Evolutionary conservation across 2,113 vertebrate genomes (phyloP).

Genomic region (Phrynosoma platyrhinos): DNA sequence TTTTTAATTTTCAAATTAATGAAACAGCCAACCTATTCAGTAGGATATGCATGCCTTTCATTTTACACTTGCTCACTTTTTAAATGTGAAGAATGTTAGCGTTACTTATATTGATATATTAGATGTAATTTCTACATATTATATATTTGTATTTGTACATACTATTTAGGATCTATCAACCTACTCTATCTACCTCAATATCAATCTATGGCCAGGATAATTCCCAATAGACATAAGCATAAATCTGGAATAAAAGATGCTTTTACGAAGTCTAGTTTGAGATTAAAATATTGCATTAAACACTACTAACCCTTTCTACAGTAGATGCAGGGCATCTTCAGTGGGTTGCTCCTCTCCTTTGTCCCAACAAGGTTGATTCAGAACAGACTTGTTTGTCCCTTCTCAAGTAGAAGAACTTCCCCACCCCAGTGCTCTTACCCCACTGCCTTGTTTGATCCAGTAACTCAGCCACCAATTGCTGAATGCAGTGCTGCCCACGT

Average conservation of each 20-base stretch:
- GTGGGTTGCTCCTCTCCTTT: too few species aligned
- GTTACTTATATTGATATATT: not conserved
- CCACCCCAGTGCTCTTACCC: slow-evolving; percentile 79
- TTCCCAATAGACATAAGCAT: not conserved
- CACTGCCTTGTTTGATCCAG: slow-evolving; percentile 96
- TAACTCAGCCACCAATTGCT: slow-evolving; percentile 96
- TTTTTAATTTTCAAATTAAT: not conserved
- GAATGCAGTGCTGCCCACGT: slow-evolving; percentile 92
- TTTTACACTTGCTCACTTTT: not conserved
- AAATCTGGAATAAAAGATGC: not conserved
- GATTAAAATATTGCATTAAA: not conserved
- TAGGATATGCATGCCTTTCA: not conserved
- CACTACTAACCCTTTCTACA: not conserved
- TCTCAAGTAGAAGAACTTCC: not conserved
- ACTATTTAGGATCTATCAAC: not conserved
- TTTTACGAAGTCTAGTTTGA: not conserved
- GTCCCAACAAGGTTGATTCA: not conserved
- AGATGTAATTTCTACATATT: too few species aligned
- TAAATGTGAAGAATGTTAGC: not conserved
- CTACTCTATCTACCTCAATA: not conserved
- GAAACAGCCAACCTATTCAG: not conserved
- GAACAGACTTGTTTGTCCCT: not conserved
- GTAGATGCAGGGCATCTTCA: not conserved
- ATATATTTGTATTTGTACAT: not conserved
- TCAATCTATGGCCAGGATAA: not conserved